phyloP scores from a whole-genome alignment of 2,113 vertebrate genomes.

The Phyllostomus hastatus region DNA sequence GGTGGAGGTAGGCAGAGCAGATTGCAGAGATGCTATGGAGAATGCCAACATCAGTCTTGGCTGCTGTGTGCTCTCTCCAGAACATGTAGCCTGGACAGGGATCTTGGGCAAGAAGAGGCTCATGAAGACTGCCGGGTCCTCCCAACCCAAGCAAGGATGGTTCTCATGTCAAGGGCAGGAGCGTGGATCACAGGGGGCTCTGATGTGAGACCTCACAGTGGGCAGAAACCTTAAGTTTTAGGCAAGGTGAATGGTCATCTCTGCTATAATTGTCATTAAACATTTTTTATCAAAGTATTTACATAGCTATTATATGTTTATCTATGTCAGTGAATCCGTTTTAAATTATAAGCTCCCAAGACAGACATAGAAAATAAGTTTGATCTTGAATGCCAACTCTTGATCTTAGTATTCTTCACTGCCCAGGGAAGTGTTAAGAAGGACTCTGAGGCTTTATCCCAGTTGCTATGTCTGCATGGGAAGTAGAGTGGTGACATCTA shows the following conservation, averaged over 20 bases:
- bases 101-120: neutral
- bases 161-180: neutral
- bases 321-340: neutral
- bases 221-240: neutral
- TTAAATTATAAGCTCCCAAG: neutral
- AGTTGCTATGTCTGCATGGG: neutral
- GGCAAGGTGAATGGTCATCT: neutral
- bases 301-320: neutral
- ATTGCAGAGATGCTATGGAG: accelerated
- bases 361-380: neutral
- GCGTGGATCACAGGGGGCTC: accelerated
- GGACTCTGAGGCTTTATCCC: neutral
- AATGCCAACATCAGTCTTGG: accelerated
- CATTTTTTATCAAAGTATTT: neutral
- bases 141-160: neutral
- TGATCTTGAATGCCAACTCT: neutral
- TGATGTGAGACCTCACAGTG: neutral
- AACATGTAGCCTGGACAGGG: neutral
- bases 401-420: accelerated
- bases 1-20: too few species aligned
- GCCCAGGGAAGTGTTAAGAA: neutral
- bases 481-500: neutral
- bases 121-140: accelerated
- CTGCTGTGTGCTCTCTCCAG: neutral
- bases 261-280: neutral